Percentiles rank a stretch among this genome's conserved stretches.
phyloP scores from a whole-genome alignment of 2,113 vertebrate species.

The Misgurnus anguillicaudatus region DNA sequence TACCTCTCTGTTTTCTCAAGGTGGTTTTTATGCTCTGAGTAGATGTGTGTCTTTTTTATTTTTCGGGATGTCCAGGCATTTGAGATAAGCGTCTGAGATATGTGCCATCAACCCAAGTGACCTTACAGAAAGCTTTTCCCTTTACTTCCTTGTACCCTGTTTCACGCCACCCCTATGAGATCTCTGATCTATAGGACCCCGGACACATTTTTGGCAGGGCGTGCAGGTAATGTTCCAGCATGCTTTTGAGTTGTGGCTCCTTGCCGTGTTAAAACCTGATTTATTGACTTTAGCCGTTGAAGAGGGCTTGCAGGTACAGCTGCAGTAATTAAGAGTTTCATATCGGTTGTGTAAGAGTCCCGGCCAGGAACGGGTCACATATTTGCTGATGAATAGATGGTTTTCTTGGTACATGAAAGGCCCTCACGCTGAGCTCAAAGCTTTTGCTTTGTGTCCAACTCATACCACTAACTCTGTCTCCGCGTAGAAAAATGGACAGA shows the following conservation, averaged over 20 bases:
- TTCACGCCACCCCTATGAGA: slow-evolving; percentile 66
- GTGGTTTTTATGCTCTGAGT: slow-evolving; percentile 7
- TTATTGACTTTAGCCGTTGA: slow-evolving; percentile 74
- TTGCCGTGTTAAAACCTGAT: slow-evolving; percentile 76
- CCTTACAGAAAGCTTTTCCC: slow-evolving; percentile 61
- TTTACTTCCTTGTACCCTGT: slow-evolving; percentile 50
- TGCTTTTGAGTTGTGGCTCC: slow-evolving; percentile 76
- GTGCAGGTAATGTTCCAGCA: slow-evolving; percentile 75
- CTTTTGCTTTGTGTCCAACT: slow-evolving; percentile 47
- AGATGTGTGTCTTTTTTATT: not conserved
- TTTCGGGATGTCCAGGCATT: slow-evolving; percentile 53
- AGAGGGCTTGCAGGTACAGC: slow-evolving; percentile 68
- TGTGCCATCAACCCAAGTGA: slow-evolving; percentile 67
- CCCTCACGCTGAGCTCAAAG: slow-evolving; percentile 14
- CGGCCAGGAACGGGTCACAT: slow-evolving; percentile 50
- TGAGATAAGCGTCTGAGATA: slow-evolving; percentile 70
- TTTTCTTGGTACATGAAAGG: slow-evolving; percentile 18
- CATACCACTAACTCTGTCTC: slow-evolving; percentile 34
- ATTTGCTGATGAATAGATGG: slow-evolving; percentile 15
- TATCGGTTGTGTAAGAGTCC: slow-evolving; percentile 60
- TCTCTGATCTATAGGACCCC: slow-evolving; percentile 74
- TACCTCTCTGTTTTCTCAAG: slow-evolving; percentile 25
- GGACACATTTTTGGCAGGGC: slow-evolving; percentile 85
- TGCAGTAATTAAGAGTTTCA: slow-evolving; percentile 54
- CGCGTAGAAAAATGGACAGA: slow-evolving; percentile 30